Percentiles rank a stretch among this genome's conserved stretches.
phyloP scores from a whole-genome alignment of 2,888 invertebrate species.

The Poecilobothrus nobilitatus region DNA sequence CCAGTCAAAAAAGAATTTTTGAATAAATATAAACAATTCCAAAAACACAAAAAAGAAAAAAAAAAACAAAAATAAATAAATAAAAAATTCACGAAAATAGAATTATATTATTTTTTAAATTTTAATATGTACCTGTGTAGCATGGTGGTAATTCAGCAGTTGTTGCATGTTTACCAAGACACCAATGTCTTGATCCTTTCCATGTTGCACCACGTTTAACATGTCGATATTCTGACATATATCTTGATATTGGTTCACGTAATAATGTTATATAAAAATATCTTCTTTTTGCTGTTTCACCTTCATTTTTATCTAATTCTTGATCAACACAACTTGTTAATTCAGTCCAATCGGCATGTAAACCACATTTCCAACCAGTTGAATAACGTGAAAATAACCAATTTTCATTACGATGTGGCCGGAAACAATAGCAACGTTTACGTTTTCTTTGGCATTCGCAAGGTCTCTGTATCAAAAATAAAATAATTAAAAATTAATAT shows the following conservation, averaged over 20 bases:
- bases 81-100: neutral
- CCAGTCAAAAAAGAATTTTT: too few relatives aligned
- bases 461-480: constrained; percentile 58
- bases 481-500: neutral
- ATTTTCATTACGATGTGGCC: constrained; percentile 84
- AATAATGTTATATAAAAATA: constrained; percentile 96
- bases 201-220: constrained; percentile 95
- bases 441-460: constrained; percentile 85
- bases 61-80: neutral
- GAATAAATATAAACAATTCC: too few relatives aligned
- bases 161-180: constrained; percentile 66
- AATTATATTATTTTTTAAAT: too few relatives aligned
- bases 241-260: constrained; percentile 85
- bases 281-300: constrained; percentile 67
- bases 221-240: constrained; percentile 93
- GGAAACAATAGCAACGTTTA: constrained; percentile 86
- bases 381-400: constrained; percentile 98
- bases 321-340: constrained; percentile 84
- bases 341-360: constrained; percentile 98
- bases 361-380: constrained; percentile 95
- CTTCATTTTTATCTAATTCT: constrained; percentile 85
- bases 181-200: constrained; percentile 73
- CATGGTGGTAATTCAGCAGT: constrained; percentile 77
- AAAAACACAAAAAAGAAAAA: neutral
- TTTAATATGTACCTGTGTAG: constrained; percentile 44